Percentiles rank a stretch among this genome's conserved stretches.
phyloP scores from a whole-genome alignment of 2,113 vertebrate species.

The Mirounga angustirostris region DNA sequence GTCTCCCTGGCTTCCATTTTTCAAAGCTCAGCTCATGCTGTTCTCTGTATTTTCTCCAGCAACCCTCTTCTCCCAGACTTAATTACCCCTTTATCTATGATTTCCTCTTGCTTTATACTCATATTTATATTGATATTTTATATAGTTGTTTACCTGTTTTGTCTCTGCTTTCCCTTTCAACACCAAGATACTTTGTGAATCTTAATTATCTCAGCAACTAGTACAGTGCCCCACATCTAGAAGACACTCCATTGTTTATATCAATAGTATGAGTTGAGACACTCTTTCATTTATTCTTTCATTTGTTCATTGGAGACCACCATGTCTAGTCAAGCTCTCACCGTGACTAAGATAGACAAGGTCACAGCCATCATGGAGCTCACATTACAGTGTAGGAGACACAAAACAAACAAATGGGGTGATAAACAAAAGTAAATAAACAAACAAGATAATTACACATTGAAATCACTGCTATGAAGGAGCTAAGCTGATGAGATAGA shows the following conservation, averaged over 20 bases:
- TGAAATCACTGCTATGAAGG: neutral
- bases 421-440: conserved; percentile 24
- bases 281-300: neutral
- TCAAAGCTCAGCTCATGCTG: neutral
- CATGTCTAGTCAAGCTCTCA: neutral
- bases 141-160: conserved; percentile 14
- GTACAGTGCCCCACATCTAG: neutral
- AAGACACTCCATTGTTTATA: neutral
- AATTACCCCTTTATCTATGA: neutral
- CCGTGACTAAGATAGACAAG: neutral
- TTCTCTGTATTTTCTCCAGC: neutral
- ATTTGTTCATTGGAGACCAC: neutral
- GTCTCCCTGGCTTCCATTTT: neutral
- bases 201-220: neutral
- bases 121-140: neutral
- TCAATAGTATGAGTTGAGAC: neutral
- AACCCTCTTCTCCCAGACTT: neutral
- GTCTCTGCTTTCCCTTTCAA: conserved; percentile 4
- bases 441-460: neutral
- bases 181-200: neutral
- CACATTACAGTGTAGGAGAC: neutral
- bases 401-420: conserved; percentile 26
- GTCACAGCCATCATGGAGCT: neutral
- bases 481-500: neutral
- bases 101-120: neutral